Conservation (phyloP, 2,888 invertebrate species). For the Lissocephala sabroskyi region DNA sequence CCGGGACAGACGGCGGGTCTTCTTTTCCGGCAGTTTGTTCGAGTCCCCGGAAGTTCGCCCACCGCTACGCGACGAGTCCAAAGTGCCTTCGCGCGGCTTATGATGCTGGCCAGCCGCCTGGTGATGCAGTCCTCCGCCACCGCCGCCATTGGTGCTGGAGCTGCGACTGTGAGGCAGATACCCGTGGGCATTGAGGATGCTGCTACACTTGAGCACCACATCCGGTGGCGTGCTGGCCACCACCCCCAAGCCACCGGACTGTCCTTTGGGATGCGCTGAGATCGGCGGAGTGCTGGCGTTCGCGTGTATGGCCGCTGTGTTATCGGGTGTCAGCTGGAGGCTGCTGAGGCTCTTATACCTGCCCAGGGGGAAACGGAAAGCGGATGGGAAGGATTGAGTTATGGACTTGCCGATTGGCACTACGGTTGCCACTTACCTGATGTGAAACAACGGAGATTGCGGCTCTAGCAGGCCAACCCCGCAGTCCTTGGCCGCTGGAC, state of each 20-base stretch:
- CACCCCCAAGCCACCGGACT: slow-evolving; percentile 9
- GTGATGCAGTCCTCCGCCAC: slow-evolving; percentile 16
- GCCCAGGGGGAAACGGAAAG: slow-evolving; percentile 8
- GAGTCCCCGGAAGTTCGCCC: slow-evolving; percentile 90
- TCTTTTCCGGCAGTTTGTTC: slow-evolving; percentile 84
- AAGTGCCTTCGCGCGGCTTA: slow-evolving; percentile 80
- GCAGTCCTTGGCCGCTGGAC: slow-evolving; percentile 51
- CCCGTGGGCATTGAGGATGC: slow-evolving; percentile 54
- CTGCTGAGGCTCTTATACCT: slow-evolving; percentile 73
- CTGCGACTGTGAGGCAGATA: slow-evolving; percentile 61
- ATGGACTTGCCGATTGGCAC: background rate
- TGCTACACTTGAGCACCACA: slow-evolving; percentile 68
- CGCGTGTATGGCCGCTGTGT: slow-evolving; percentile 37
- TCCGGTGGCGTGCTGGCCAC: slow-evolving; percentile 53
- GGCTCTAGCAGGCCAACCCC: slow-evolving; percentile 70
- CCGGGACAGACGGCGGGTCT: slow-evolving; percentile 85
- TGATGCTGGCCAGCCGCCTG: slow-evolving; percentile 49
- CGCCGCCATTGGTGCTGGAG: slow-evolving; percentile 68
- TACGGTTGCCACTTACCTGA: slow-evolving; percentile 60
- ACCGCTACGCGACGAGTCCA: slow-evolving; percentile 91
- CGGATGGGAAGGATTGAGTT: too few species aligned
- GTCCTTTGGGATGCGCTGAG: slow-evolving; percentile 71
- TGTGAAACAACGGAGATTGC: slow-evolving; percentile 72
- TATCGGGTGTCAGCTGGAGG: slow-evolving; percentile 72
- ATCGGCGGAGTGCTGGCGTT: slow-evolving; percentile 70